Percentiles rank a stretch among this genome's conserved stretches.
These are phyloP conservation scores for Drosophila willistoni DNA, from an alignment of 1,140 invertebrate genomes.

Conservation along the genomic window DNA sequence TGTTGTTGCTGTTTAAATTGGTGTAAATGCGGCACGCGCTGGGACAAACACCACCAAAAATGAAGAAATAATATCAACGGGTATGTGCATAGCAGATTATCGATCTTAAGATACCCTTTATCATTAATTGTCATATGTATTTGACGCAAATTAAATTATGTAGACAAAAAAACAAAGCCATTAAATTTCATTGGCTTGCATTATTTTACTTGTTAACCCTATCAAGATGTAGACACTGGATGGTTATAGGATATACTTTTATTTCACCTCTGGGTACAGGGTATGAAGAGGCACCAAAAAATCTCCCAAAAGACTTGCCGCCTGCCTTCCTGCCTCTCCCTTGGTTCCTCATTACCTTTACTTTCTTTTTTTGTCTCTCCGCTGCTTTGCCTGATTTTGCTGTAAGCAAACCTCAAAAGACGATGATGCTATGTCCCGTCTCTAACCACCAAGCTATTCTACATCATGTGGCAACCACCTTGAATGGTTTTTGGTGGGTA, in stretches of 20 bases:
- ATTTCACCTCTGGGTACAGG: no score
- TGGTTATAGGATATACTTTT: no score
- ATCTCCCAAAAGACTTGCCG: no score
- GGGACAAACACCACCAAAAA: constrained; percentile 31
- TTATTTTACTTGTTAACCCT: no score
- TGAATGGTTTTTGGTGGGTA: constrained; percentile 21
- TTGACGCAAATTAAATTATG: no score
- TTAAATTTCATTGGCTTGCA: no score
- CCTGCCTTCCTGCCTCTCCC: background rate
- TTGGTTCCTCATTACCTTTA: background rate
- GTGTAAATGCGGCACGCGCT: constrained; percentile 72
- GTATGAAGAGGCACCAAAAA: no score
- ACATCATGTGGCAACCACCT: constrained; percentile 1
- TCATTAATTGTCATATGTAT: no score
- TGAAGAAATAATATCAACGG: constrained; percentile 7
- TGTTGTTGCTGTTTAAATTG: constrained; percentile 57
- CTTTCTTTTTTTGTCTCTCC: constrained; percentile 6
- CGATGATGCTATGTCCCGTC: background rate
- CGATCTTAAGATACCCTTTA: background rate
- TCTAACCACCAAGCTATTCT: constrained; percentile 5
- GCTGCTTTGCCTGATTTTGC: constrained; percentile 8
- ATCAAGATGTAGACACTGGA: no score
- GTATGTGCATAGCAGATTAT: background rate
- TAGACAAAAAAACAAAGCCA: no score
- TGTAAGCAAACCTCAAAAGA: constrained; percentile 16